Conservation (phyloP, 2,113 vertebrate genomes). For the Cryptomyrus ogoouensis region DNA sequence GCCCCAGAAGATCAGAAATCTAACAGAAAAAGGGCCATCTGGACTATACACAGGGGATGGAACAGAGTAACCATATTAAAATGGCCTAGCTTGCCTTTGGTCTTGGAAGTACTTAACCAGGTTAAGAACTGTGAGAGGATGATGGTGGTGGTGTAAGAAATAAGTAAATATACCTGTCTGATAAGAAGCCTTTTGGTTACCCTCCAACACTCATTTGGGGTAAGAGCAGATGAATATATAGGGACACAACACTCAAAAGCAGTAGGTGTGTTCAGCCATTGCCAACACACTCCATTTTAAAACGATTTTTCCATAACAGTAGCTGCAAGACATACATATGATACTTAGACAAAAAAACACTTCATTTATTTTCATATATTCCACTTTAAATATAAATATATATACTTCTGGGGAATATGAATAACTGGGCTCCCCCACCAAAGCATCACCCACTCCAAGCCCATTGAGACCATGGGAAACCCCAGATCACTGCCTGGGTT, state of each 20-base stretch:
- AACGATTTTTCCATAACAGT: conserved; percentile 1
- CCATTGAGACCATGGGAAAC: not conserved
- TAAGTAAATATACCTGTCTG: not conserved
- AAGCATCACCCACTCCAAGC: not conserved
- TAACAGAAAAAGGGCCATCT: not conserved
- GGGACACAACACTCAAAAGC: conserved; percentile 12
- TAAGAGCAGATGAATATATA: not conserved
- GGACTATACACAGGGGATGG: not conserved
- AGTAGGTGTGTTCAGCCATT: not conserved
- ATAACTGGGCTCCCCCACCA: not conserved
- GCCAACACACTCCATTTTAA: not conserved
- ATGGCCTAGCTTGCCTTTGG: conserved; percentile 36
- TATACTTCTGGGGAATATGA: conserved; percentile 9
- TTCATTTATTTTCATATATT: conserved; percentile 8
- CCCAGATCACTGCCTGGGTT: not conserved
- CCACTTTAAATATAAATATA: not conserved
- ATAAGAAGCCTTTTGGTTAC: conserved; percentile 4
- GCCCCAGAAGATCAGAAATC: not conserved
- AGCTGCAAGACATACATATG: conserved; percentile 14
- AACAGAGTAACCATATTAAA: not conserved
- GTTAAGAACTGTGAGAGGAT: not conserved
- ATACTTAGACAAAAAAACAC: conserved; percentile 10
- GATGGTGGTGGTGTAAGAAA: not conserved
- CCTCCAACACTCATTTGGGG: not conserved
- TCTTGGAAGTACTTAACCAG: conserved; percentile 29